phyloP scores from a whole-genome alignment of 2,888 invertebrate genomes.

The Andrena bucephala region DNA sequence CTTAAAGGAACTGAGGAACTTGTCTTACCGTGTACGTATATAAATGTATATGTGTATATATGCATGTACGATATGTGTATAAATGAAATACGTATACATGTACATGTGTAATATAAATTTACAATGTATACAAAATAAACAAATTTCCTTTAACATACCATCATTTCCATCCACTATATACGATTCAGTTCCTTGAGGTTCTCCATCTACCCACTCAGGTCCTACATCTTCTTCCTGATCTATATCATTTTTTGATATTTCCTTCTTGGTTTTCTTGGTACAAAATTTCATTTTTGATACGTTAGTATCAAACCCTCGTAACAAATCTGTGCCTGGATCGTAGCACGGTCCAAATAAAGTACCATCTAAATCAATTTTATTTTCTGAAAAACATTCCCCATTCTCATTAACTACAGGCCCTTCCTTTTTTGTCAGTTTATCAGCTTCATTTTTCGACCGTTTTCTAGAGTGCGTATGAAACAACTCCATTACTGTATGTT shows the following conservation, averaged over 20 bases:
- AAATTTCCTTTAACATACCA: constrained; percentile 66
- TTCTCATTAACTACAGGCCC: constrained; percentile 59
- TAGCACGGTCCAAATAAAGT: constrained; percentile 70
- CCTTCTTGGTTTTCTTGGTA: constrained; percentile 76
- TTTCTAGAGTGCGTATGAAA: constrained; percentile 88
- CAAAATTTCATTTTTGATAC: constrained; percentile 74
- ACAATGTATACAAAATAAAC: background rate
- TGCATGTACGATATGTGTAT: too few species aligned
- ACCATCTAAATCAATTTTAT: constrained; percentile 66
- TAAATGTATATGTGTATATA: background rate
- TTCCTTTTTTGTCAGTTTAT: constrained; percentile 74
- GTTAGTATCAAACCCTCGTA: constrained; percentile 76
- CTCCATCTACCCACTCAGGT: constrained; percentile 82
- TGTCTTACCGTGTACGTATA: background rate
- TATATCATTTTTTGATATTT: constrained; percentile 70
- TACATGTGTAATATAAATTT: too few species aligned
- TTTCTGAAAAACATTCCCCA: constrained; percentile 58
- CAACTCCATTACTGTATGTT: constrained; percentile 89
- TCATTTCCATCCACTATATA: constrained; percentile 83
- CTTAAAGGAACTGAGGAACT: too few species aligned
- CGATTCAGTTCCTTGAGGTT: constrained; percentile 81
- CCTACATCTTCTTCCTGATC: constrained; percentile 78
- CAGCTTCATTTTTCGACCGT: constrained; percentile 74
- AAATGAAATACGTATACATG: too few species aligned
- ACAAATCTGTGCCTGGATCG: constrained; percentile 77